A percentile compares a stretch with the other conserved stretches of the same genome.
Conservation (phyloP, 2,888 invertebrate genomes). For the Oxystoma pomonae region DNA sequence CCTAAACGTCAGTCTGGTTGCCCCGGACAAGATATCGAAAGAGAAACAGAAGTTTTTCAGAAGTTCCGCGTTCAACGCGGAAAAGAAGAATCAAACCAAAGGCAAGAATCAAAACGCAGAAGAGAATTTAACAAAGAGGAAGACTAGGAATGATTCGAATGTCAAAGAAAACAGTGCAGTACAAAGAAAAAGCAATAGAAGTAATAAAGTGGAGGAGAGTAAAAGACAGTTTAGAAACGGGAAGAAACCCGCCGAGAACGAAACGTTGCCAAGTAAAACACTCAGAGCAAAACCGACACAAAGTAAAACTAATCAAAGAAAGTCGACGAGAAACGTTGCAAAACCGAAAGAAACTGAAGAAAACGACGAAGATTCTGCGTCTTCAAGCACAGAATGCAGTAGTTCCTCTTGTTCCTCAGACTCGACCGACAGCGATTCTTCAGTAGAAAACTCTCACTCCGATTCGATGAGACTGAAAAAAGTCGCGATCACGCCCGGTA, state of each 20-base stretch:
- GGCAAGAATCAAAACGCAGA: conserved; percentile 4
- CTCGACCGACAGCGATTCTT: conserved; percentile 34
- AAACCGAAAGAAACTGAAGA: conserved; percentile 3
- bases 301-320: neutral
- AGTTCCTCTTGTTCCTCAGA: conserved; percentile 29
- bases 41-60: conserved; percentile 86
- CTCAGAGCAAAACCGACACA: conserved; percentile 6
- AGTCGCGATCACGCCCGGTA: conserved; percentile 30
- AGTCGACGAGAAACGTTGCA: neutral
- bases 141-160: conserved; percentile 16
- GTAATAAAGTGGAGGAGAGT: conserved; percentile 12
- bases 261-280: conserved; percentile 5
- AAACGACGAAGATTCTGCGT: conserved; percentile 6
- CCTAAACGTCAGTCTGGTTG: conserved; percentile 49
- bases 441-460: conserved; percentile 33
- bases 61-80: conserved; percentile 73
- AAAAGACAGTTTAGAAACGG: conserved; percentile 4
- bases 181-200: conserved; percentile 15
- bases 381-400: conserved; percentile 29
- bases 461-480: conserved; percentile 28
- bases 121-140: conserved; percentile 14
- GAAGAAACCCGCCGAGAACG: conserved; percentile 7
- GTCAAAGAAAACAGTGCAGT: conserved; percentile 13
- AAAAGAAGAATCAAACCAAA: conserved; percentile 51
- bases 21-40: conserved; percentile 75